Conservation (phyloP, 2,888 invertebrate genomes). For the Drosophila borborema region DNA sequence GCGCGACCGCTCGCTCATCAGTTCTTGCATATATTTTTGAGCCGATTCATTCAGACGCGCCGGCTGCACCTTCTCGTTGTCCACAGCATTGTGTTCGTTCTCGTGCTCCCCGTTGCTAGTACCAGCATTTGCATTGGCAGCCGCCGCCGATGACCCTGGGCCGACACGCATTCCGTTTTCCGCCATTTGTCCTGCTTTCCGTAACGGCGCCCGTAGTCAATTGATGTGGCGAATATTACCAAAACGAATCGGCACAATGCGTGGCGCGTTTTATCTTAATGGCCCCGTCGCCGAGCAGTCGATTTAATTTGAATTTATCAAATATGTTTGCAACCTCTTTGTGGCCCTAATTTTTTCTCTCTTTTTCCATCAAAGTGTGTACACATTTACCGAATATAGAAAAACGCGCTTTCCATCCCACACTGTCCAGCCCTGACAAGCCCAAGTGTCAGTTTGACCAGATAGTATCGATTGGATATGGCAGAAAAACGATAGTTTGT, state of each 20-base stretch:
- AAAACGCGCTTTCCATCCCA: conserved; percentile 54
- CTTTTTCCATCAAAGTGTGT: conserved; percentile 71
- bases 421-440: conserved; percentile 50
- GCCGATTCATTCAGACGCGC: conserved; percentile 82
- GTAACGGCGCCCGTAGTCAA: conserved; percentile 49
- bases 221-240: conserved; percentile 58
- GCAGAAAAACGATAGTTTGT: background rate
- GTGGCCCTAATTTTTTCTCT: conserved; percentile 77
- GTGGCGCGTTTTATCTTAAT: conserved; percentile 58
- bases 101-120: conserved; percentile 81
- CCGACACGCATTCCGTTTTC: conserved; percentile 82
- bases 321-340: conserved; percentile 77
- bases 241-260: conserved; percentile 56
- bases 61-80: conserved; percentile 72
- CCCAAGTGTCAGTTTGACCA: conserved; percentile 34
- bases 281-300: conserved; percentile 60
- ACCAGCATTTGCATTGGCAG: conserved; percentile 47
- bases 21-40: conserved; percentile 83
- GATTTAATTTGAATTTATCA: conserved; percentile 66
- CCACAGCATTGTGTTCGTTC: conserved; percentile 74
- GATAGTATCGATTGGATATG: conserved; percentile 11
- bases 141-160: conserved; percentile 68
- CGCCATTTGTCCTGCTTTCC: conserved; percentile 77
- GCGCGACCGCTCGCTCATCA: conserved; percentile 81
- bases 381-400: conserved; percentile 54